Base-by-base conservation (phyloP, 2,888 invertebrate genomes). In the Eupeodes latifasciatus region DNA sequence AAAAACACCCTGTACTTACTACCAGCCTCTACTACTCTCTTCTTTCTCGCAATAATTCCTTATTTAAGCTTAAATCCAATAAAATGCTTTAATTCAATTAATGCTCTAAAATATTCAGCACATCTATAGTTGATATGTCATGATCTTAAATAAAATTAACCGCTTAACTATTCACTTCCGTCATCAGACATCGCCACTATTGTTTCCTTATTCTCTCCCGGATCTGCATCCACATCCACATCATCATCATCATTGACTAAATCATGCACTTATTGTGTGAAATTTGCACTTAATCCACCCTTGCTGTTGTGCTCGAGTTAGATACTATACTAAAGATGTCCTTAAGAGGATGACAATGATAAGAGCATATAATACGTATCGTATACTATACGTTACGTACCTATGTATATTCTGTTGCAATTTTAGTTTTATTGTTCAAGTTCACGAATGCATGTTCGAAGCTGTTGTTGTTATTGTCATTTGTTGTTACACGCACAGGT, bases 251-350 rank as follows among this genome's bases (percentile, higher is more conserved):
- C 14, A 27, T 27, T 47, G 14, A 47, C 16, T 66, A 40, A 53
- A 72, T 77, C 62, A 75, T 86, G 78, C 74, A 86, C 64, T 86
- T 71, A 59, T 62, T 62, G 71, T 79, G 34, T 47, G 64, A 75
- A 82, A 82, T 82, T 86, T 79, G 62, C 79, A 82, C 82, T 69
- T 86, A 82, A 86, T 86, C 82, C 75, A 64, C 75, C 59, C 47
- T 44, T 64, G 67, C 40, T 19, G 62, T 16, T 40, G 19, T 44
- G 53, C 69, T 82, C 74, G 62, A 78, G 78, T 62, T 69, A 12
- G 49, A 10, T 47, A 10, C 11, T 11, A 11, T 47, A 12, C 12
- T 47, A 14, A 2, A 12, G 3, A 57, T 62, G 74, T 86, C 57
- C 64, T 75, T 64, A 11, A 67, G 19, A 14, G 34, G 12, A 34